A percentile compares a stretch with the other conserved stretches of the same genome.
Evolutionary conservation across 2,888 invertebrate genomes (phyloP).

Genomic region (Catocala sponsa): DNA sequence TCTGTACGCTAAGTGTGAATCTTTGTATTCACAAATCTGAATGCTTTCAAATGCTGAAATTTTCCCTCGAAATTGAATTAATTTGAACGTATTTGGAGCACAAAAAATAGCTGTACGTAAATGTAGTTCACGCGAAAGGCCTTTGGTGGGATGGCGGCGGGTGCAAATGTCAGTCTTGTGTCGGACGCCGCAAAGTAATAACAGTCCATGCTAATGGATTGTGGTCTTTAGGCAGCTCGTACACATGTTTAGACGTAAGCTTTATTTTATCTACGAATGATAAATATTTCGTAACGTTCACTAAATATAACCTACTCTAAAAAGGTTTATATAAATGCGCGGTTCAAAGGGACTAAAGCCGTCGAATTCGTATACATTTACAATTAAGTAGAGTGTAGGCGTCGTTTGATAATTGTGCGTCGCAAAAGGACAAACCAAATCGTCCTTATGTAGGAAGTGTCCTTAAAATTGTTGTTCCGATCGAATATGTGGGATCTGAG

Average conservation of each 20-base stretch:
- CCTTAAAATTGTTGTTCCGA: not conserved
- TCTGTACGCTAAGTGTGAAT: too few species aligned
- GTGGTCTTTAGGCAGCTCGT: conserved; percentile 57
- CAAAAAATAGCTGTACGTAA: conserved; percentile 36
- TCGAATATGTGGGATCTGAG: not conserved
- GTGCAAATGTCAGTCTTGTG: conserved; percentile 67
- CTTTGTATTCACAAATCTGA: too few species aligned
- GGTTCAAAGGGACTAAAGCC: not conserved
- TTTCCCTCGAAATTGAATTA: not conserved
- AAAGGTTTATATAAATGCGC: conserved; percentile 9
- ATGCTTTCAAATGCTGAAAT: not conserved
- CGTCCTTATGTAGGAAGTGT: not conserved
- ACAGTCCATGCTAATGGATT: conserved; percentile 73
- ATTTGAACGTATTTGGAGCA: conserved; percentile 24
- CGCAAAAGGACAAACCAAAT: not conserved
- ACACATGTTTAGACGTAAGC: conserved; percentile 42
- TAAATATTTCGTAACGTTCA: conserved; percentile 10
- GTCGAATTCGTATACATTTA: conserved; percentile 4
- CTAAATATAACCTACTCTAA: conserved; percentile 6
- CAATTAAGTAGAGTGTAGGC: not conserved
- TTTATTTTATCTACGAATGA: conserved; percentile 39
- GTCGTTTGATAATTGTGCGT: conserved; percentile 1
- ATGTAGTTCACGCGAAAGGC: conserved; percentile 46
- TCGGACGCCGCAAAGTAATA: conserved; percentile 66
- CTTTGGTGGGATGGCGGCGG: conserved; percentile 58